Evolutionary conservation across 2,888 invertebrate genomes (phyloP).

Genomic region (Ellobium chinense): DNA sequence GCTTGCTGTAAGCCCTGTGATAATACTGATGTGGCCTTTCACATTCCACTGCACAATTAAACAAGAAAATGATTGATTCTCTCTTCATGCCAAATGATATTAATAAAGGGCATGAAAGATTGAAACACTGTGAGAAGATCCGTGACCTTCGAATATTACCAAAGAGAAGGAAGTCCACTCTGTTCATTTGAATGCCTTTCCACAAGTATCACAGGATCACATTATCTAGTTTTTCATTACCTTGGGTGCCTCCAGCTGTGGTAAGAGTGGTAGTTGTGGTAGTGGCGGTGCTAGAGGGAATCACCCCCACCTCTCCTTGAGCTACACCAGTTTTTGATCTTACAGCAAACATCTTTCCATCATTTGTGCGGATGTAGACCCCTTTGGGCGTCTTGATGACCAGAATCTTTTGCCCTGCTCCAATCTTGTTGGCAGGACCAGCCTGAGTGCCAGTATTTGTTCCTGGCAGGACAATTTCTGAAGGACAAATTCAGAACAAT

Average conservation of each 20-base stretch:
- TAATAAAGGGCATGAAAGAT: too few species aligned
- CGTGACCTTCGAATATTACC: too few species aligned
- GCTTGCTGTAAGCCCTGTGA: too few species aligned
- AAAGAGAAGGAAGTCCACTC: too few species aligned
- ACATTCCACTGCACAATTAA: too few species aligned
- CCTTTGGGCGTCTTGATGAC: slow-evolving; percentile 97
- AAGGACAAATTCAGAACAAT: slow-evolving; percentile 50
- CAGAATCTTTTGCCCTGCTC: slow-evolving; percentile 96
- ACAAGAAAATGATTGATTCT: too few species aligned
- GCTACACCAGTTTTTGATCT: slow-evolving; percentile 61
- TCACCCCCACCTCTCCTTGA: not conserved
- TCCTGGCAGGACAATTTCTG: slow-evolving; percentile 82
- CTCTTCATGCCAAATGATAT: too few species aligned
- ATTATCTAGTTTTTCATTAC: slow-evolving; percentile 11
- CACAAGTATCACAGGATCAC: too few species aligned
- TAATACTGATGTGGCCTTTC: too few species aligned
- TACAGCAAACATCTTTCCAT: slow-evolving; percentile 96
- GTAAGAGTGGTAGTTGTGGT: slow-evolving; percentile 48
- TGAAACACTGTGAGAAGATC: too few species aligned
- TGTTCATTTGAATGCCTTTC: too few species aligned
- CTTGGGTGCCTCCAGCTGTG: slow-evolving; percentile 34
- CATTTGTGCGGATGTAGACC: slow-evolving; percentile 96
- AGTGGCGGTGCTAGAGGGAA: slow-evolving; percentile 20
- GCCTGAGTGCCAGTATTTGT: slow-evolving; percentile 94
- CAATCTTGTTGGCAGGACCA: slow-evolving; percentile 87